Percentiles rank a stretch among this genome's conserved stretches.
Evolutionary conservation across 2,797 vertebrate genomes (phyloP).

Genomic region (Eulemur albifrons): DNA sequence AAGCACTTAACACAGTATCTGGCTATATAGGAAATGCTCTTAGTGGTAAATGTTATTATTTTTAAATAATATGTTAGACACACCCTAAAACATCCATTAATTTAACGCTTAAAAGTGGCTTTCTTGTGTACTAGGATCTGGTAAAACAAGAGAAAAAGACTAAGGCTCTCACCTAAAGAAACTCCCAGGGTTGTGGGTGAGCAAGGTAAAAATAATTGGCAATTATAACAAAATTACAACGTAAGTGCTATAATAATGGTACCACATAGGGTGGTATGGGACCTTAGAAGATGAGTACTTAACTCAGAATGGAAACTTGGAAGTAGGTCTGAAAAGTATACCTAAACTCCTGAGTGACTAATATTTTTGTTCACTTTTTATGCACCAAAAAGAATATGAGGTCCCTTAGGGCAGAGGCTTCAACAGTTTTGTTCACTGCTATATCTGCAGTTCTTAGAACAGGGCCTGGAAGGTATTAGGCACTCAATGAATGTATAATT

Average conservation of each 20-base stretch:
- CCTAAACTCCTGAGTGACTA: not conserved
- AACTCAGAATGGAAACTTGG: not conserved
- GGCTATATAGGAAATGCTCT: not conserved
- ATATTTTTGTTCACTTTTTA: not conserved
- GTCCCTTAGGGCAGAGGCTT: not conserved
- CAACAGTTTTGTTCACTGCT: not conserved
- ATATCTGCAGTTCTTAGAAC: not conserved
- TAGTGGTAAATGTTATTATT: not conserved
- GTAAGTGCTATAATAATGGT: not conserved
- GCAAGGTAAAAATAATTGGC: not conserved
- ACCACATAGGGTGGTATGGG: not conserved
- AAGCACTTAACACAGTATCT: not conserved
- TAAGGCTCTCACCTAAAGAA: not conserved
- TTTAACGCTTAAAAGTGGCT: not conserved
- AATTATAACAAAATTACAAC: not conserved
- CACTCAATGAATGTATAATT: not conserved
- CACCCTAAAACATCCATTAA: not conserved
- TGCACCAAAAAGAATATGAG: not conserved
- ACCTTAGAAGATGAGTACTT: not conserved
- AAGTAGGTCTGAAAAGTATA: not conserved
- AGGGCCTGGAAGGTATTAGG: not conserved
- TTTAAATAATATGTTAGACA: not conserved
- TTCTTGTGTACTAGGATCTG: not conserved
- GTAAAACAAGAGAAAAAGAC: not conserved
- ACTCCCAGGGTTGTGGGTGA: not conserved